Conservation (phyloP, 2,113 vertebrate genomes). For the Megatriorchis doriae region DNA sequence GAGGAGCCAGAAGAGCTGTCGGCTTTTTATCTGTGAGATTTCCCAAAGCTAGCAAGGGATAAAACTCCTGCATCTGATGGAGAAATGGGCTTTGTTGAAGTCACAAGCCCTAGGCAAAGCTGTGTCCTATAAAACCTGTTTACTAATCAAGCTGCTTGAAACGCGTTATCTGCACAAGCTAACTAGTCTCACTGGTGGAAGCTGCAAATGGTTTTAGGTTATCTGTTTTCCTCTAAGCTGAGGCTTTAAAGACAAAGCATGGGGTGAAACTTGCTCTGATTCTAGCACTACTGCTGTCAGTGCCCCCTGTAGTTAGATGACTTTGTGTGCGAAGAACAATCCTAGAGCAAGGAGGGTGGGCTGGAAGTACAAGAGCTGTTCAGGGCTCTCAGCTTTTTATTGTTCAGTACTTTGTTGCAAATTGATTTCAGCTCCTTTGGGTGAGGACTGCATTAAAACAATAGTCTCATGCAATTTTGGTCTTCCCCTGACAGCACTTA, state of each 20-base stretch:
- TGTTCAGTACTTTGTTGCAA: background rate
- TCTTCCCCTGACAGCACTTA: background rate
- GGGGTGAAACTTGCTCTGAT: background rate
- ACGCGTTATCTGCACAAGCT: background rate
- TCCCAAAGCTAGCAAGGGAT: background rate
- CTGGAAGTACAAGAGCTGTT: background rate
- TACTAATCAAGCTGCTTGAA: background rate
- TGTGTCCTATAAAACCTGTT: background rate
- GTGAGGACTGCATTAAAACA: background rate
- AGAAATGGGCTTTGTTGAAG: background rate
- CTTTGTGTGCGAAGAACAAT: too few species aligned
- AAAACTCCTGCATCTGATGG: background rate
- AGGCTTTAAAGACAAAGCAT: background rate
- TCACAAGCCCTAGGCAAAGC: background rate
- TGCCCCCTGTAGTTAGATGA: too few species aligned
- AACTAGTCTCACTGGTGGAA: background rate
- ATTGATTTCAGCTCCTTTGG: background rate
- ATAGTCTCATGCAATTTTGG: background rate
- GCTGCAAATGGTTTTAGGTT: background rate
- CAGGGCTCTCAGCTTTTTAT: background rate
- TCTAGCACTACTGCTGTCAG: background rate
- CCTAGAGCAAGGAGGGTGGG: background rate
- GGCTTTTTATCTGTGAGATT: background rate
- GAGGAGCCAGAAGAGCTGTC: background rate
- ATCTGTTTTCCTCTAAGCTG: background rate